phyloP scores from a whole-genome alignment of 2,888 invertebrate genomes.

The Patella pellucida region DNA sequence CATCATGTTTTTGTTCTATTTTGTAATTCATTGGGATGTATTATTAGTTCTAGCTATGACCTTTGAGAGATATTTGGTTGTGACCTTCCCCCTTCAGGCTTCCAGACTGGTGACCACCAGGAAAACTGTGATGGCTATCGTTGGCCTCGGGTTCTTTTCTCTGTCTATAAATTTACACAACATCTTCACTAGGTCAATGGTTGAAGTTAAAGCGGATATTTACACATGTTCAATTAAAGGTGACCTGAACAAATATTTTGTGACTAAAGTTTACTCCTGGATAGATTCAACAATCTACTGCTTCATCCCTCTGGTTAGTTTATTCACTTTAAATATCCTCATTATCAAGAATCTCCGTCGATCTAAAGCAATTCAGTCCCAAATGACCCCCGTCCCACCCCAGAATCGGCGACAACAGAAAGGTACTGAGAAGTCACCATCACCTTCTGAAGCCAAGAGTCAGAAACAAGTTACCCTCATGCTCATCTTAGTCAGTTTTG shows the following conservation, averaged over 20 bases:
- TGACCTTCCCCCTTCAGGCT: slow-evolving; percentile 30
- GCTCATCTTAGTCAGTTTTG: slow-evolving; percentile 32
- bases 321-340: slow-evolving; percentile 31
- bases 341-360: slow-evolving; percentile 25
- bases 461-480: slow-evolving; percentile 28
- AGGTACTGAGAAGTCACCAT: no score
- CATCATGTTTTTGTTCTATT: slow-evolving; percentile 31
- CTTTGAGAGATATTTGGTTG: slow-evolving; percentile 32
- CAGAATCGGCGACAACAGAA: not conserved
- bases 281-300: slow-evolving; percentile 37
- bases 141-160: slow-evolving; percentile 11
- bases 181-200: slow-evolving; percentile 27
- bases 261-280: slow-evolving; percentile 32
- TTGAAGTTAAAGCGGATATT: not conserved
- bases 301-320: slow-evolving; percentile 30
- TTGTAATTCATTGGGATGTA: slow-evolving; percentile 31
- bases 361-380: slow-evolving; percentile 19
- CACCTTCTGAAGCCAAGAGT: not conserved
- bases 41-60: slow-evolving; percentile 33
- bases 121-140: slow-evolving; percentile 20
- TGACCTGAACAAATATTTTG: slow-evolving; percentile 20
- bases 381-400: slow-evolving; percentile 12
- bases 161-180: slow-evolving; percentile 28
- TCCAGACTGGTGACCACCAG: slow-evolving; percentile 13
- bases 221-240: slow-evolving; percentile 17